Evolutionary conservation across 2,888 invertebrate genomes (phyloP), one percentile per base, ranked within the genome.

Genomic region (Leptopilina myrica): DNA sequence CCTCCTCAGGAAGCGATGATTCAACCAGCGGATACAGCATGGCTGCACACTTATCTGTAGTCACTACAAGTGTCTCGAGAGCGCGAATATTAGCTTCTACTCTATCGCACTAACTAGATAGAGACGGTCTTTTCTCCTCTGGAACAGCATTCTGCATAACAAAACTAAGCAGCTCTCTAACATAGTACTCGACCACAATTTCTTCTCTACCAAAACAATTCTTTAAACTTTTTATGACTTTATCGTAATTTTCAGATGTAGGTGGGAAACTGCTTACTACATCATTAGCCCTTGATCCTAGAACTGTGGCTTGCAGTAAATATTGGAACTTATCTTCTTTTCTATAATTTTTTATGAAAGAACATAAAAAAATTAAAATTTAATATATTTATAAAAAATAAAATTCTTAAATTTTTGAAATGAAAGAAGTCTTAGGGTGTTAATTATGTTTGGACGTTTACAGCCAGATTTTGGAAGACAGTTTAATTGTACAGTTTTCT

Each of bases 221-320:
- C n/a, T n/a, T n/a, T n/a, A 76, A 33, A 56, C 76, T 14, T 59
- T 76, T 59, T 3, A 76, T 62, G 9, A n/a, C 76, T 8, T 59
- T 76, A 8, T 59, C 33, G 26, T 76, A 59, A 59, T 75, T 75
- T 20, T 76, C 76, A 0, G 33, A 59, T 8, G 76, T 59, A 8
- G 59, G 26, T 0, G 76, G 56, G n/a, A 59, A 59, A 76, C 76
- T 59, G 14, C 49, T 59, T 15, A 76, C 40, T 20, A 76, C 4
- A 11, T 76, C 62, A 14, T 14, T 11, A 12, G 65, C 40, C 3
- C 33, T 1, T 0, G 65, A 40, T 12, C 33, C 65, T 1, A 40
- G 33, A 7, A 40, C 33, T 1, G 33, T 33, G 0, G 65, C 14
- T 65, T 65, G 65, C 1, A 65, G 33, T 1, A 33, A 33, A 33